Base-by-base conservation (phyloP, 1,140 invertebrate genomes). In the Sipha flava region DNA sequence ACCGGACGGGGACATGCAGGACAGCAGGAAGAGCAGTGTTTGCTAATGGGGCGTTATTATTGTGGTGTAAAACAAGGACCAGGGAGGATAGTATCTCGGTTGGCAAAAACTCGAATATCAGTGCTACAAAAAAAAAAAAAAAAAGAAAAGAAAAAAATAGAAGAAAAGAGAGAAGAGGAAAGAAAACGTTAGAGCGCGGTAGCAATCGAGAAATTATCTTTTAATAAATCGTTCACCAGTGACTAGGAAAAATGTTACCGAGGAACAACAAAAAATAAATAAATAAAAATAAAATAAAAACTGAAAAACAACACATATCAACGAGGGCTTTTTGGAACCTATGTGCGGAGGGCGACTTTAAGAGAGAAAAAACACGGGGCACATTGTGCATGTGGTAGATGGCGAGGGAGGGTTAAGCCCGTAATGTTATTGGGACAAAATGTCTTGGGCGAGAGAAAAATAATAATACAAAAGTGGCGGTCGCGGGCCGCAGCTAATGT, bases 391-490 rank as follows among this genome's bases (percentile, higher is more conserved):
- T 16, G 70, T 54, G 72, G 3, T 21, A n/a, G 72, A 23, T 3
- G 47, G 2, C 12, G 73, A 26, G 72, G 21, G 45, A 29, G 31
- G 54, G 3, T 37, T 37, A 77, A 57, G 34, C 21, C 47, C 52
- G 52, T 40, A 34, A 34, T 49, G 45, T 75, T 77, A 57, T 54
- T 57, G 73, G 73, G 73, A 77, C 73, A 77, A 77, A 77, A 77
- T 77, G 73, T 77, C 73, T 77, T 77, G 52, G 34, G 73, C 52
- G 73, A 77, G 49, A 75, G 45, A 75, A 52, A 77, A 77, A 77
- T 49, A 77, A 77, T 77, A 77, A 77, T 59, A 77, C 52, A 77
- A 77, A 77, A 77, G 73, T 77, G 49, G 73, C 52, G 52, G 72
- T 37, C 45, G 31, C 47, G 73, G 73, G 34, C 73, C 52, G 73